Evolutionary conservation across 2,888 invertebrate species (phyloP), one percentile per base, ranked within the genome.

Genomic region (Spatulosminthurus flaviceps): DNA sequence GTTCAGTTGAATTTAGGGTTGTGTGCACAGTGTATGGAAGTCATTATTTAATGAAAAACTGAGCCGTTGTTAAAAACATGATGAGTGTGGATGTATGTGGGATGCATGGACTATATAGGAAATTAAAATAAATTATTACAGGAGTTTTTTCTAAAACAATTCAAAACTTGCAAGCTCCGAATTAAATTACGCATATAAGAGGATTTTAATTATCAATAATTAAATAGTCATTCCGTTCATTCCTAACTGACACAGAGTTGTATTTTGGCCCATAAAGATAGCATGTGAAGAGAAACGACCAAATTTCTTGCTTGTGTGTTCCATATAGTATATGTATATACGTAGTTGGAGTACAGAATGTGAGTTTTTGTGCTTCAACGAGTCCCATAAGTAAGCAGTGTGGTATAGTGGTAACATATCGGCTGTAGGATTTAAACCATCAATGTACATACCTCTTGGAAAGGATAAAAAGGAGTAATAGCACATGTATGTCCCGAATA

Each of bases 101-200:
- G 5, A 34, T 34, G 9, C 34, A 34, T 34, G 9, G 4, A 34
- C 5, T 34, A 34, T 34, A 34, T 51, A 51, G 16, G 51, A 51
- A 51, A 51, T 51, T 13, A 51, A 51, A 51, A 51, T 51, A 51
- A 51, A 51, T 51, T 51, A 51, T 51, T 51, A 51, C 51, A 51
- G 51, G 16, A 16, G 1, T 51, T 51, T 51, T 51, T 19, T 51
- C 16, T 51, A n/a, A 51, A 51, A 51, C 16, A 51, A 51, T 51
- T 51, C 51, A 41, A 28, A 70, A 41, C 41, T 70, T 70, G 41
- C n/a, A 73, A 61, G 19, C 28, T 61, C 26, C 72, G 22, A 51
- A 61, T 73, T 28, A 73, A 73, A 73, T 73, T 73, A 51, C 61
- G 28, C 73, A 61, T 73, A n/a, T 72, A 73, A 61, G 60, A 73